Conservation (phyloP, 2,888 invertebrate genomes). For the Ophraella communa region DNA sequence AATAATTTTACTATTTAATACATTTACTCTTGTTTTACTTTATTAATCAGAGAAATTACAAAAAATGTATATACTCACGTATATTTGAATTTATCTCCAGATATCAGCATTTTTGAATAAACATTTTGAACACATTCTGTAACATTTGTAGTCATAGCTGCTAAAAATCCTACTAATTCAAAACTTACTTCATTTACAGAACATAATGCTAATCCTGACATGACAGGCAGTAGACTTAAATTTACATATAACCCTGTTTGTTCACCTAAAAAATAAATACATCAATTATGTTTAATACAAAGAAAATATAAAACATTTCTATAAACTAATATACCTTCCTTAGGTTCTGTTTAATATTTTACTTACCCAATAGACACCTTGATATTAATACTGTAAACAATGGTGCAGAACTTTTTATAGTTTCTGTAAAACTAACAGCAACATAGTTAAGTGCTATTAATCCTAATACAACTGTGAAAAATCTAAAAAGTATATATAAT, state of each 20-base stretch:
- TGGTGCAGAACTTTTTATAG: constrained; percentile 81
- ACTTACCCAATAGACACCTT: constrained; percentile 66
- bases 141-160: constrained; percentile 79
- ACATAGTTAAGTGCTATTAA: constrained; percentile 78
- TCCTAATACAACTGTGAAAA: constrained; percentile 76
- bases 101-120: constrained; percentile 78
- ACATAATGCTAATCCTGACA: constrained; percentile 77
- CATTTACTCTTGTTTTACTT: no score
- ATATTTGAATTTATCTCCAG: constrained; percentile 75
- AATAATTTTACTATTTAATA: no score
- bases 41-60: no score
- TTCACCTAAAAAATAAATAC: constrained; percentile 62
- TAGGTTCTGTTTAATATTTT: constrained; percentile 13
- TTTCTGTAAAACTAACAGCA: constrained; percentile 82
- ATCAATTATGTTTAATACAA: neutral
- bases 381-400: constrained; percentile 80
- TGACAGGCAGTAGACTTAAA: constrained; percentile 76
- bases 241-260: constrained; percentile 72
- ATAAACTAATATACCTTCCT: no score
- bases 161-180: constrained; percentile 73
- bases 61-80: constrained; percentile 68
- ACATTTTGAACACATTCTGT: constrained; percentile 83
- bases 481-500: constrained; percentile 60
- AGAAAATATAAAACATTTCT: no score
- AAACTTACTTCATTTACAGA: constrained; percentile 81